Conservation (phyloP, 2,888 invertebrate genomes). For the Synanthedon andrenaeformis region DNA sequence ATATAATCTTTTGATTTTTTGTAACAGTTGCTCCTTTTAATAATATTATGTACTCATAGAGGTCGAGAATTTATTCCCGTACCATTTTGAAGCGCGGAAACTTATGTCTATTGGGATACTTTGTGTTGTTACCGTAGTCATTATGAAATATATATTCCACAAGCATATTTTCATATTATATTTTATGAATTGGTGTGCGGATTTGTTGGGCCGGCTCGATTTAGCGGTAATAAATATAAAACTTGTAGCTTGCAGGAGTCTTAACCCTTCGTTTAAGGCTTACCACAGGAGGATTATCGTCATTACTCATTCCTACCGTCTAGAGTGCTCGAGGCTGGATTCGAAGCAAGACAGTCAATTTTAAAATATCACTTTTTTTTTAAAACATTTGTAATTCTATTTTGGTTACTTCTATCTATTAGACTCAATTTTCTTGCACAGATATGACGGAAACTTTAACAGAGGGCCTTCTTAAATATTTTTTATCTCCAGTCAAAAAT, state of each 20-base stretch:
- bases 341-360: conserved; percentile 6
- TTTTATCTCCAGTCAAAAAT: no score
- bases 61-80: no score
- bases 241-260: conserved; percentile 54
- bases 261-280: conserved; percentile 65
- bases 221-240: conserved; percentile 55
- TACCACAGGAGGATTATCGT: conserved; percentile 63
- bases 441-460: no score
- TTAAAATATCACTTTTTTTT: neutral
- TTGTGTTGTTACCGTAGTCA: no score
- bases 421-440: neutral
- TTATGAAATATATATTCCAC: neutral
- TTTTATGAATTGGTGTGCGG: conserved; percentile 27
- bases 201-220: conserved; percentile 35
- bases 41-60: no score
- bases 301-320: conserved; percentile 67
- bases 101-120: no score
- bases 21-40: no score
- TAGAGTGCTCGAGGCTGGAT: conserved; percentile 43
- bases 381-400: neutral
- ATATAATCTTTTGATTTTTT: no score
- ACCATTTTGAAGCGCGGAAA: no score
- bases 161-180: neutral
- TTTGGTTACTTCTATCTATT: neutral
- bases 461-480: no score